Percentiles rank a stretch among this genome's conserved stretches.
Evolutionary conservation across 2,113 vertebrate species (phyloP).

Genomic region (Xiphophorus couchianus): DNA sequence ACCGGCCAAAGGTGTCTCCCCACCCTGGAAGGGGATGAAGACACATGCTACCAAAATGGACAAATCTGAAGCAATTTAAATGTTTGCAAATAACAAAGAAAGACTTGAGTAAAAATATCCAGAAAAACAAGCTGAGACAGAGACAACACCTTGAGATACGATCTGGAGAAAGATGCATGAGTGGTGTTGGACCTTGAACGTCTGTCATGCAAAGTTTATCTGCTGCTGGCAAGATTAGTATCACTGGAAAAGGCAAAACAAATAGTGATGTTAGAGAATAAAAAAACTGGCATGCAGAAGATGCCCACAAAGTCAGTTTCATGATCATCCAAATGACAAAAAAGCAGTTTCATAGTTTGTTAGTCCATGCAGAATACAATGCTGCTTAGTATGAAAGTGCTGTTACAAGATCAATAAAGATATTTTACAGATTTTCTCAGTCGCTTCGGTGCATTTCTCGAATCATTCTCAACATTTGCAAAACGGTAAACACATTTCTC

Average conservation of each 20-base stretch:
- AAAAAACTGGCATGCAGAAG: constrained; percentile 19
- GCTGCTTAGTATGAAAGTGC: background rate
- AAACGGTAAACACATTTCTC: no score
- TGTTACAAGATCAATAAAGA: background rate
- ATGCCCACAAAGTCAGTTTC: no score
- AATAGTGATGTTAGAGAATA: constrained; percentile 11
- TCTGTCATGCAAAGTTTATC: constrained; percentile 56
- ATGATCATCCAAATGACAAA: background rate
- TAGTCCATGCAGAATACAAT: constrained; percentile 19
- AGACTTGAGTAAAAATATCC: background rate
- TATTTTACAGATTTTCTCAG: no score
- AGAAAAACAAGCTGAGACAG: constrained; percentile 13
- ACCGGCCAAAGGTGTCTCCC: constrained; percentile 53
- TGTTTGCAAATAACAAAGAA: background rate
- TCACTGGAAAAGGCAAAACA: constrained; percentile 33
- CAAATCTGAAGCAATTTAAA: background rate
- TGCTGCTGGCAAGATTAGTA: constrained; percentile 20
- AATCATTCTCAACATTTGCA: no score
- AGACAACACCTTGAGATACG: constrained; percentile 27
- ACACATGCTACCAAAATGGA: background rate
- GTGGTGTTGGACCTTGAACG: constrained; percentile 14
- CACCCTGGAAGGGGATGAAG: constrained; percentile 34
- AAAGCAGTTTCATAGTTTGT: constrained; percentile 30
- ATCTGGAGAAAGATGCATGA: constrained; percentile 26
- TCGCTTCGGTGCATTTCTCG: no score